A percentile compares a stretch with the other conserved stretches of the same genome.
Evolutionary conservation across 2,113 vertebrate genomes (phyloP).

Genomic region (Coryphaenoides rupestris): DNA sequence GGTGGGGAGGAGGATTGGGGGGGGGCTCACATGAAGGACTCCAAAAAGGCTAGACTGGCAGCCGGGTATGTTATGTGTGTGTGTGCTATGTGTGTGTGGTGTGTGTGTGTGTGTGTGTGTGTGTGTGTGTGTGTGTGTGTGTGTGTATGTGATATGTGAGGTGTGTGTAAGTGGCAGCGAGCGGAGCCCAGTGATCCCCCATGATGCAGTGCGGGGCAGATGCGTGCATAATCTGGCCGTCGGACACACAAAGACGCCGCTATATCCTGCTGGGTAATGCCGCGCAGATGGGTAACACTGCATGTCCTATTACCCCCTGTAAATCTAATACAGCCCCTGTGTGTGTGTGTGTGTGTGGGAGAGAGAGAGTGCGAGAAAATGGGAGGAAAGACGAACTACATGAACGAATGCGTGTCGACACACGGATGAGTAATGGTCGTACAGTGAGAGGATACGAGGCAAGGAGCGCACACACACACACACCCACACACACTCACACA

Average conservation of each 20-base stretch:
- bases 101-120: constrained; percentile 34
- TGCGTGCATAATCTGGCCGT: constrained; percentile 26
- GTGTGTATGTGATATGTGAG: constrained; percentile 24
- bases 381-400: neutral
- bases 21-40: constrained; percentile 60
- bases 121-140: constrained; percentile 44
- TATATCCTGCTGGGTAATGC: constrained; percentile 25
- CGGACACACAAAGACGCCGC: constrained; percentile 36
- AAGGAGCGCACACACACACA: constrained; percentile 43
- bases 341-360: constrained; percentile 16
- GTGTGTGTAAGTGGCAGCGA: no score
- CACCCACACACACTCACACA: no score
- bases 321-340: constrained; percentile 23
- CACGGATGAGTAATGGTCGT: neutral
- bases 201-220: constrained; percentile 17
- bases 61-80: constrained; percentile 45
- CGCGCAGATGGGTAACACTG: constrained; percentile 28
- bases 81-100: constrained; percentile 16
- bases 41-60: constrained; percentile 34
- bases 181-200: constrained; percentile 47
- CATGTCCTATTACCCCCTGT: constrained; percentile 18
- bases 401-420: neutral
- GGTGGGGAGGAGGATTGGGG: no score
- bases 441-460: no score
- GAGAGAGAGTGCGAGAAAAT: constrained; percentile 20